Conservation (phyloP, 2,113 vertebrate species). For the Crotalus tigris region DNA sequence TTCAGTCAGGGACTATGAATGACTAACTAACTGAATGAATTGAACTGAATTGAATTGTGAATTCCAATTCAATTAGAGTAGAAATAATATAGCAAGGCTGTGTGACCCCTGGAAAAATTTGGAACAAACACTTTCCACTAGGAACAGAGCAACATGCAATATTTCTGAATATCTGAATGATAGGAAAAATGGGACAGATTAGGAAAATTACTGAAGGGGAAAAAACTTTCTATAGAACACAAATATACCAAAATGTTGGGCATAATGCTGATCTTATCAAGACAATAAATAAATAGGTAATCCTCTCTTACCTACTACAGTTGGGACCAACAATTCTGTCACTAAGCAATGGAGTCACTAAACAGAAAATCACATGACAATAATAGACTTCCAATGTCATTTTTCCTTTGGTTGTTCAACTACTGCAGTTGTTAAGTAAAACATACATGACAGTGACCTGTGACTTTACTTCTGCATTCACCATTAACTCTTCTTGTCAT, state of each 20-base stretch:
- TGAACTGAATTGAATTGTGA: neutral
- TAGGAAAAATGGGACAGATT: neutral
- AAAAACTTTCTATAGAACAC: neutral
- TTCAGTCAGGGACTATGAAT: neutral
- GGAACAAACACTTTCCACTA: neutral
- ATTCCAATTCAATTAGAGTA: neutral
- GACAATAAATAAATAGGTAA: neutral
- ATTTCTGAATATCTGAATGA: neutral
- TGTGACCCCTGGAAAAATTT: neutral
- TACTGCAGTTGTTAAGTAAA: neutral
- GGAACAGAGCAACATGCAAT: neutral
- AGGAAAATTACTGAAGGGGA: neutral
- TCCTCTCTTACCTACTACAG: neutral
- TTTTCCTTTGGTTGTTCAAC: neutral
- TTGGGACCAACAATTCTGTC: neutral
- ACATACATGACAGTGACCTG: neutral
- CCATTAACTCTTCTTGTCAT: neutral
- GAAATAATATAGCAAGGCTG: neutral
- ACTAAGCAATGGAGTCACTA: neutral
- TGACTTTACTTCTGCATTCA: neutral
- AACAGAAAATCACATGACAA: neutral
- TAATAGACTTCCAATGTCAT: neutral
- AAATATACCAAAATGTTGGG: neutral
- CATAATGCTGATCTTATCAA: neutral
- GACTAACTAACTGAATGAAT: neutral